A percentile compares a stretch with the other conserved stretches of the same genome.
Evolutionary conservation across 2,113 vertebrate genomes (phyloP).

Genomic region (Callionymus lyra): DNA sequence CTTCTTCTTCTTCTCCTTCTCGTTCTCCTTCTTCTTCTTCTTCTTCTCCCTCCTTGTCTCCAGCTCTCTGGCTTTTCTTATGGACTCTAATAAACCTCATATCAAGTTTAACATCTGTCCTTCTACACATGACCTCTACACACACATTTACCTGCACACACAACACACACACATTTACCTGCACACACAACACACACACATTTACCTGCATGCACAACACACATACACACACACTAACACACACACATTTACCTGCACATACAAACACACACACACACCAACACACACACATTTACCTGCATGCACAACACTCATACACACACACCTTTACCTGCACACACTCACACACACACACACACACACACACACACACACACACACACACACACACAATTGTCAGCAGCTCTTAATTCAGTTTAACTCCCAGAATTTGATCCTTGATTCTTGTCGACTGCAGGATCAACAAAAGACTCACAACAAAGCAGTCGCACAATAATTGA

Average conservation of each 20-base stretch:
- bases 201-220: too few relatives aligned
- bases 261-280: constrained; percentile 3
- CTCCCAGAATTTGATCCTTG: constrained; percentile 24
- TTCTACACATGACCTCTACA: constrained; percentile 40
- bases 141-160: constrained; percentile 40
- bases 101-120: constrained; percentile 35
- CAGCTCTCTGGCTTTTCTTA: constrained; percentile 9
- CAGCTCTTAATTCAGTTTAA: constrained; percentile 62
- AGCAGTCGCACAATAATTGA: too few relatives aligned
- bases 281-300: constrained; percentile 29
- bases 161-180: constrained; percentile 1
- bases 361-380: constrained; percentile 40
- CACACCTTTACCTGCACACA: constrained; percentile 39
- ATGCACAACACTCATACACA: constrained; percentile 39
- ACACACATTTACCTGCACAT: background rate
- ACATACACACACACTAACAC: constrained; percentile 56
- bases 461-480: too few relatives aligned
- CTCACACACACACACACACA: constrained; percentile 3
- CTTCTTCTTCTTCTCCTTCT: constrained; percentile 23
- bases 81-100: constrained; percentile 8
- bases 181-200: constrained; percentile 29
- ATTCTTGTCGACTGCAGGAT: constrained; percentile 21
- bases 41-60: too few relatives aligned
- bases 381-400: constrained; percentile 63
- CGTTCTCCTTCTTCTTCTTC: constrained; percentile 24